Conservation (phyloP, 2,888 invertebrate genomes). For the Stenodera caucasica region DNA sequence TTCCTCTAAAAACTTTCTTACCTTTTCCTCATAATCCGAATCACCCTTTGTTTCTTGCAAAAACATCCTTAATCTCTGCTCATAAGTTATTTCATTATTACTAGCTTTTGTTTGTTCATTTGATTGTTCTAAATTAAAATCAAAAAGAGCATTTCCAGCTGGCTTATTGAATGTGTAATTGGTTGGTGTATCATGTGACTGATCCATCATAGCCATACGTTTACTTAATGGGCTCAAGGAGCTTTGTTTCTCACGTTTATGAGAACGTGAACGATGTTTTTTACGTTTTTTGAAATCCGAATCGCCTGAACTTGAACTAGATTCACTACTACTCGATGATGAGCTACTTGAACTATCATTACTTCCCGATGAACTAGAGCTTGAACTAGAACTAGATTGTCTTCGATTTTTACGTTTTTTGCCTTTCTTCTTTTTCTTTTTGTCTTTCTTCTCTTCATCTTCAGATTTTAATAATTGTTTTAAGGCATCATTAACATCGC, state of each 20-base stretch:
- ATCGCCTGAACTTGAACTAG: slow-evolving; percentile 67
- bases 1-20: slow-evolving; percentile 82
- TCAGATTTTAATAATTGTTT: slow-evolving; percentile 64
- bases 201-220: slow-evolving; percentile 75
- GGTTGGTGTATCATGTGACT: slow-evolving; percentile 57
- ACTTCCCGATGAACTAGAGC: slow-evolving; percentile 54
- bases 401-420: slow-evolving; percentile 68
- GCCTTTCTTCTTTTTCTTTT: slow-evolving; percentile 66
- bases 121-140: slow-evolving; percentile 57
- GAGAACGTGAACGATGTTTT: slow-evolving; percentile 62
- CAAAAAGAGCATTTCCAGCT: slow-evolving; percentile 57
- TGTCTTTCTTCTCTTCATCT: slow-evolving; percentile 62
- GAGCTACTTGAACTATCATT: slow-evolving; percentile 64
- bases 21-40: slow-evolving; percentile 82
- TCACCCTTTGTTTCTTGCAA: slow-evolving; percentile 77
- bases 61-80: slow-evolving; percentile 62
- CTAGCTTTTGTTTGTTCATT: slow-evolving; percentile 45
- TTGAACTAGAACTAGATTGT: slow-evolving; percentile 58
- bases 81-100: slow-evolving; percentile 40
- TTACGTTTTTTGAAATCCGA: slow-evolving; percentile 60
- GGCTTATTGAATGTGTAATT: slow-evolving; percentile 74
- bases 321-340: slow-evolving; percentile 60
- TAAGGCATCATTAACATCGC: slow-evolving; percentile 67
- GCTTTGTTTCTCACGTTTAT: slow-evolving; percentile 64
- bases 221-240: slow-evolving; percentile 82